A percentile compares a stretch with the other conserved stretches of the same genome.
Evolutionary conservation across 2,113 vertebrate genomes (phyloP).

Genomic region (Monopterus albus): DNA sequence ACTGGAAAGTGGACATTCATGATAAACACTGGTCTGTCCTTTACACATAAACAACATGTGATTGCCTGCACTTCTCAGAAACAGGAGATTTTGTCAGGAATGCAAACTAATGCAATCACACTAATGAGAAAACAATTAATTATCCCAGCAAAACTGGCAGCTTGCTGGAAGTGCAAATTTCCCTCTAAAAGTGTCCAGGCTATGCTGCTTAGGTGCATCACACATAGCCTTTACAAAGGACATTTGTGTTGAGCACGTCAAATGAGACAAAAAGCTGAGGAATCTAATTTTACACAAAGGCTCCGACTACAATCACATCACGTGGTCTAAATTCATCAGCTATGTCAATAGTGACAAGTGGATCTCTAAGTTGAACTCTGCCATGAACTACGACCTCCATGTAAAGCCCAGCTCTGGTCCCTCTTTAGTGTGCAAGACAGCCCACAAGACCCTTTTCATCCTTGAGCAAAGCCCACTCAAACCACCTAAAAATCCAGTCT

Average conservation of each 20-base stretch:
- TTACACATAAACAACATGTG: slow-evolving; percentile 75
- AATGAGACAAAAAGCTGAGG: slow-evolving; percentile 39
- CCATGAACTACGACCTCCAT: slow-evolving; percentile 66
- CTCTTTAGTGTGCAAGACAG: slow-evolving; percentile 28
- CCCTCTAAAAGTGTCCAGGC: background rate
- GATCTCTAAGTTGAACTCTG: slow-evolving; percentile 69
- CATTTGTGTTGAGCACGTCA: slow-evolving; percentile 28
- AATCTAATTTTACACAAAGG: slow-evolving; percentile 68
- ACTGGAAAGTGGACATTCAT: slow-evolving; percentile 64
- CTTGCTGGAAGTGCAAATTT: slow-evolving; percentile 10
- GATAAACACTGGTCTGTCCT: slow-evolving; percentile 68
- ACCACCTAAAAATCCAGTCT: slow-evolving; percentile 3
- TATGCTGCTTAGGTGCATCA: slow-evolving; percentile 10
- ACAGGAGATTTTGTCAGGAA: slow-evolving; percentile 64
- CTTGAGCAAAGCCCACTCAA: slow-evolving; percentile 6
- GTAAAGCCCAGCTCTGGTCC: slow-evolving; percentile 16
- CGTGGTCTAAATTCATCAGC: slow-evolving; percentile 71
- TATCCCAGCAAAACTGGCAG: slow-evolving; percentile 30
- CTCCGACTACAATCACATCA: slow-evolving; percentile 64
- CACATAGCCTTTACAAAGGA: slow-evolving; percentile 11
- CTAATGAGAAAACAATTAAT: slow-evolving; percentile 74
- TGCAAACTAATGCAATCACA: slow-evolving; percentile 76
- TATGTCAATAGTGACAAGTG: slow-evolving; percentile 65
- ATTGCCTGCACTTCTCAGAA: slow-evolving; percentile 58
- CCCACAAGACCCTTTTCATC: slow-evolving; percentile 9